These are phyloP conservation scores for Archilochus colubris DNA, from an alignment of 2,113 vertebrate genomes.

Conservation along the genomic window DNA sequence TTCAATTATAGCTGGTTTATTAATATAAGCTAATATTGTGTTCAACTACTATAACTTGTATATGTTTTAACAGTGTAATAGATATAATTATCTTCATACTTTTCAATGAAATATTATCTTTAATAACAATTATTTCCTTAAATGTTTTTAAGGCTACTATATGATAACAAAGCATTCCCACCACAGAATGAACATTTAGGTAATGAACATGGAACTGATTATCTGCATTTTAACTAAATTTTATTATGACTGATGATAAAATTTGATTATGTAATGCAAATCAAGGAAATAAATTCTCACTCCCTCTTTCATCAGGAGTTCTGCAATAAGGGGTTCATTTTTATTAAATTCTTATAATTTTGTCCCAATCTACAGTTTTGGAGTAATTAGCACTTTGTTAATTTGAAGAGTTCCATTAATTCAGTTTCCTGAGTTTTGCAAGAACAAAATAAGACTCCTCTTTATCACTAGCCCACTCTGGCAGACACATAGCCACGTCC, in stretches of 20 bases:
- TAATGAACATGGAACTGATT: neutral
- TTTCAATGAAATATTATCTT: neutral
- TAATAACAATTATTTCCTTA: neutral
- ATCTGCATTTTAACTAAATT: neutral
- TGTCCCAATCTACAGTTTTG: constrained; percentile 16
- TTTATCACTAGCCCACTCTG: neutral
- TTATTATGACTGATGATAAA: neutral
- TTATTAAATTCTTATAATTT: constrained; percentile 49
- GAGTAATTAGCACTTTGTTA: constrained; percentile 45
- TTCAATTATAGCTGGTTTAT: neutral
- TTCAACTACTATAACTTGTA: neutral
- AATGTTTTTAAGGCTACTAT: neutral
- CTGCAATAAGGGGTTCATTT: constrained; percentile 41
- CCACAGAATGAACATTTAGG: neutral
- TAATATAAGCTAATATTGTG: neutral
- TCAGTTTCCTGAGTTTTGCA: neutral
- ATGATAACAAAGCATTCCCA: neutral
- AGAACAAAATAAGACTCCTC: neutral
- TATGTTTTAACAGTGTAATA: neutral
- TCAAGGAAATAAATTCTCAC: neutral
- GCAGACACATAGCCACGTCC: neutral
- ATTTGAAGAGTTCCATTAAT: constrained; percentile 27
- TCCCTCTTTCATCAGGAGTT: constrained; percentile 12
- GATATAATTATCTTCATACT: neutral
- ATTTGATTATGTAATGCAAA: constrained; percentile 34